A percentile compares a stretch with the other conserved stretches of the same genome.
Conservation (phyloP, 1,140 invertebrate genomes). For the Dendrolimus punctatus region DNA sequence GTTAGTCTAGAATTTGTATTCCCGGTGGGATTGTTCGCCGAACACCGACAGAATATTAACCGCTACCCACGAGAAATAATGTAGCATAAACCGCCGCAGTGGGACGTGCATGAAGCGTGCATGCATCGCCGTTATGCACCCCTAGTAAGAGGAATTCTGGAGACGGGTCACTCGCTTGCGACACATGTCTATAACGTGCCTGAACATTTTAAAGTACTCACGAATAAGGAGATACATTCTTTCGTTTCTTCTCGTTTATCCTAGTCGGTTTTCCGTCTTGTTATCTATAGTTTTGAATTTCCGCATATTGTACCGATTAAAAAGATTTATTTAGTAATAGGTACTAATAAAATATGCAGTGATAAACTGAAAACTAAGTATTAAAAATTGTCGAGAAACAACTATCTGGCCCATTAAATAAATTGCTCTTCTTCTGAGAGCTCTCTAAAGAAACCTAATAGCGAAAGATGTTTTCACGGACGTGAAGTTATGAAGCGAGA, state of each 20-base stretch:
- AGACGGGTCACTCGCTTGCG: too few species aligned
- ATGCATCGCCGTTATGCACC: constrained; percentile 17
- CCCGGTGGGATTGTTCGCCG: constrained; percentile 27
- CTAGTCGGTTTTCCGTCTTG: too few species aligned
- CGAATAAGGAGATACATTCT: background rate
- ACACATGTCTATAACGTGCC: background rate
- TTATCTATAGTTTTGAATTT: too few species aligned
- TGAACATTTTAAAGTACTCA: background rate
- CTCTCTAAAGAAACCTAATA: constrained; percentile 16
- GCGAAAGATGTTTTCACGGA: constrained; percentile 19
- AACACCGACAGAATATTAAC: constrained; percentile 47
- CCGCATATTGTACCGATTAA: too few species aligned
- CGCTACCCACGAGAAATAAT: constrained; percentile 38
- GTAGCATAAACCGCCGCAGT: constrained; percentile 49
- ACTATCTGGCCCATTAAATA: constrained; percentile 42
- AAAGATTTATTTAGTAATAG: too few species aligned
- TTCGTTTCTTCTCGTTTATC: too few species aligned
- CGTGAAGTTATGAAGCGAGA: constrained; percentile 14
- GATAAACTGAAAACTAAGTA: too few species aligned
- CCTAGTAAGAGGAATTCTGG: background rate
- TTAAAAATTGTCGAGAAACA: constrained; percentile 20
- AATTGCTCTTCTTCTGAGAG: constrained; percentile 34
- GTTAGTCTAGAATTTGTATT: constrained; percentile 51
- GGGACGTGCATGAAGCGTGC: constrained; percentile 37
- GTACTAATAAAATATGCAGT: too few species aligned